Conservation (phyloP, 2,113 vertebrate genomes). For the Dicrurus megarhynchus region DNA sequence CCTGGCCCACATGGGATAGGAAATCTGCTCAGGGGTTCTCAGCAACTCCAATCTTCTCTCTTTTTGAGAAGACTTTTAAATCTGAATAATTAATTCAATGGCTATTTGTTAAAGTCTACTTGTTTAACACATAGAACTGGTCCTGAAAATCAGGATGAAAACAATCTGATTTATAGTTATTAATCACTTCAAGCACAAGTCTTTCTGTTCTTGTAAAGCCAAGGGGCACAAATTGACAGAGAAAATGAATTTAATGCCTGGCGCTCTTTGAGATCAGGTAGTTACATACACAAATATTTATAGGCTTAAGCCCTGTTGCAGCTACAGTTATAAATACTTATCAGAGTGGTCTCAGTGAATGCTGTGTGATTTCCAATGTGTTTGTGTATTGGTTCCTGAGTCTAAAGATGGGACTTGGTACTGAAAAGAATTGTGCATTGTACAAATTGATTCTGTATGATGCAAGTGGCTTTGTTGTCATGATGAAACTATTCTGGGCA, state of each 20-base stretch:
- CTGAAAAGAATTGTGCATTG: background rate
- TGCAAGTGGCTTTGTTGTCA: background rate
- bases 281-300: background rate
- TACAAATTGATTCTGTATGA: background rate
- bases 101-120: background rate
- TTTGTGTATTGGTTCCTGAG: background rate
- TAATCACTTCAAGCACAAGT: background rate
- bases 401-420: background rate
- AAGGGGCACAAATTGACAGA: background rate
- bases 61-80: background rate
- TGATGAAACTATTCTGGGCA: background rate
- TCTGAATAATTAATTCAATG: background rate
- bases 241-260: background rate
- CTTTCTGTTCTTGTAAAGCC: background rate
- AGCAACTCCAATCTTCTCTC: background rate
- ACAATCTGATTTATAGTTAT: background rate
- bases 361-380: background rate
- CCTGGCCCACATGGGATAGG: background rate
- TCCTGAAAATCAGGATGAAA: background rate
- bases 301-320: background rate
- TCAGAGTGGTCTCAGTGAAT: background rate
- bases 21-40: background rate
- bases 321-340: background rate
- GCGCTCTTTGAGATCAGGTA: background rate
- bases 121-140: background rate